A percentile compares a stretch with the other conserved stretches of the same genome.
These are phyloP conservation scores for Siniperca chuatsi DNA, from an alignment of 2,113 vertebrate species.

Conservation along the genomic window DNA sequence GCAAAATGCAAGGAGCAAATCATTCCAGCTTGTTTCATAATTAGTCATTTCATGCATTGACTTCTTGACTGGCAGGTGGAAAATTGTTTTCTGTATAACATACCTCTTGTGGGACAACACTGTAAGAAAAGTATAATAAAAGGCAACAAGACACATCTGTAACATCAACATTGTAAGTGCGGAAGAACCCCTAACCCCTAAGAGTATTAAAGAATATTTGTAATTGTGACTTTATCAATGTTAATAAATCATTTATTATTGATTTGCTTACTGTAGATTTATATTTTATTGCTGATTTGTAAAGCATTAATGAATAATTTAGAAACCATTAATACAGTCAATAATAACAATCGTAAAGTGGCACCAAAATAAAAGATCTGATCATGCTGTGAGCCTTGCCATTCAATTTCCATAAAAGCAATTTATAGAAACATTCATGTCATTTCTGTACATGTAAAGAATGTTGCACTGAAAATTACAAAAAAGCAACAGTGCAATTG, in stretches of 20 bases:
- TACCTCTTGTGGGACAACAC: not conserved
- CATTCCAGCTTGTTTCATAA: conserved; percentile 44
- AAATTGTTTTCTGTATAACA: conserved; percentile 56
- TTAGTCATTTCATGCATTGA: conserved; percentile 56
- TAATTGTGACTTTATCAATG: not conserved
- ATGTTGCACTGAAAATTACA: not conserved
- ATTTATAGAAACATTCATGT: conserved; percentile 12
- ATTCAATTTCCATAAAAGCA: not conserved
- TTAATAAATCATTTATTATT: not conserved
- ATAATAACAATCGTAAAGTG: not conserved
- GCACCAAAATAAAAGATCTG: not conserved
- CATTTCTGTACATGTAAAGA: not conserved
- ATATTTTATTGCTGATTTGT: not conserved
- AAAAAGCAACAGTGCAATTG: not conserved
- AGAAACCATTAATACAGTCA: not conserved
- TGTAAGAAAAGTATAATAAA: not conserved
- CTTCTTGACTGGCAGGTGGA: conserved; percentile 52
- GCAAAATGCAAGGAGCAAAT: conserved; percentile 36
- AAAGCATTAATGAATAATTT: conserved; percentile 9
- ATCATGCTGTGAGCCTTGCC: not conserved
- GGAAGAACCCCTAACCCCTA: not conserved
- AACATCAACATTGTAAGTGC: not conserved
- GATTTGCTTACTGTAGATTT: not conserved
- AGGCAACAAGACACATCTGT: not conserved
- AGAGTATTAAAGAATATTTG: not conserved